Evolutionary conservation across 2,888 invertebrate species (phyloP), one percentile per base, ranked within the genome.

Genomic region (Liopterus haemorrhoidalis): DNA sequence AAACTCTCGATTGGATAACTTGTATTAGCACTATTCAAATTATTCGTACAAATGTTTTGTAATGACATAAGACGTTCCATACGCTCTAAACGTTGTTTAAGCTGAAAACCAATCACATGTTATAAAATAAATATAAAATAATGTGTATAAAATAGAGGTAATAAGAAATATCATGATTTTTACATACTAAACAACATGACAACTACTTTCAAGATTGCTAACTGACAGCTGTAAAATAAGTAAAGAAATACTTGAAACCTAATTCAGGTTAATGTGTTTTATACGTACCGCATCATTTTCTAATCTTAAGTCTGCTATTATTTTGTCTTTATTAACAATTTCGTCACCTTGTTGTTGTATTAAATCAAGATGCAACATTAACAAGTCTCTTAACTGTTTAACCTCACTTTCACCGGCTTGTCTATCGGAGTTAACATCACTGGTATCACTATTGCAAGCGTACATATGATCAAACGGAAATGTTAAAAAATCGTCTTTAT

Each of bases 321-420:
- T 72, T 63, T 84, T 86, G 57, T 92, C 90, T 67, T 85, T 87
- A 56, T 81, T 81, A 54, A 79, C 74, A 52, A 92, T 75, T 58
- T 84, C 79, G 60, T 91, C 89, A 59, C 87, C 87, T 68, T 92
- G 91, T 68, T 90, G 88, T 65, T 91, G 90, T 63, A 92, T 88
- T 50, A 92, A 71, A 67, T 92, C 90, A 59, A 92, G 72, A 65
- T 93, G 90, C 54, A 85, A 75, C 47, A 89, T 70, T 52, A 91
- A 70, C 62, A 92, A 78, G 53, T 86, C 84, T 68, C 89, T 88
- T 39, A 83, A 71, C 58, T 77, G 78, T 63, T 74, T 79, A 65
- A 82, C 81, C 70, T 83, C 81, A 59, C 69, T 59, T 66, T 68
- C 58, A 72, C 64, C 56, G 62, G 68, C 54, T 69, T 59, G 59